phyloP scores from a whole-genome alignment of 2,113 vertebrate genomes.

The Numenius arquata region DNA sequence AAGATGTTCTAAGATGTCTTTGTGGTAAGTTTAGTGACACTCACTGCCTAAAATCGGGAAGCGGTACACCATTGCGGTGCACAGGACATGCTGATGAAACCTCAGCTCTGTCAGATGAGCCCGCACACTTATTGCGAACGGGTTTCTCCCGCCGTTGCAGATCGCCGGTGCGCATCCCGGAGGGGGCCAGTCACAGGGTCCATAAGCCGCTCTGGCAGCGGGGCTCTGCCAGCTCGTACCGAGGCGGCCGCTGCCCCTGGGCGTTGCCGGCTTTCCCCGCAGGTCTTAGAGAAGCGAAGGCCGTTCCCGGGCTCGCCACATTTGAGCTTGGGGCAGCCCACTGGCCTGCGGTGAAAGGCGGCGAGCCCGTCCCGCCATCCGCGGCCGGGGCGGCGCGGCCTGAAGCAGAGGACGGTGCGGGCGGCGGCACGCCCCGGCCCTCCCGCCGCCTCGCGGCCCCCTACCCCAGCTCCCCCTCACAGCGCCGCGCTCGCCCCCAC shows the following conservation, averaged over 20 bases:
- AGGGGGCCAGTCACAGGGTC: rapidly evolving
- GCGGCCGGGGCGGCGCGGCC: neutral
- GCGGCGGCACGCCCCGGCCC: neutral
- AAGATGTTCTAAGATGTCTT: rapidly evolving
- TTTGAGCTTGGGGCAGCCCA: neutral
- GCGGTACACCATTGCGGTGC: rapidly evolving
- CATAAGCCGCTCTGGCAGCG: neutral
- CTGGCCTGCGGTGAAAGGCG: rapidly evolving
- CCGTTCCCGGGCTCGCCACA: too few relatives aligned
- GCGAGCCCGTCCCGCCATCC: neutral
- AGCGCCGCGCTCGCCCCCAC: neutral
- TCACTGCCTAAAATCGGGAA: rapidly evolving
- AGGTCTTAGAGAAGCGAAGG: too few relatives aligned
- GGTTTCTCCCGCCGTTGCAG: neutral
- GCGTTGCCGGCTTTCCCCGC: too few relatives aligned
- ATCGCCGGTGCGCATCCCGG: rapidly evolving
- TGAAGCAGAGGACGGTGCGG: too few relatives aligned
- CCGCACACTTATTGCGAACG: rapidly evolving
- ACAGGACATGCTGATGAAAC: rapidly evolving
- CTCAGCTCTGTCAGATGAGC: neutral
- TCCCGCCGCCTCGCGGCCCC: too few relatives aligned
- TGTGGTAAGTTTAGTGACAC: too few relatives aligned
- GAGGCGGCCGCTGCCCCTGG: neutral
- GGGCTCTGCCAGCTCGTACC: neutral
- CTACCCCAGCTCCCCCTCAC: too few relatives aligned